Evolutionary conservation across 2,888 invertebrate genomes (phyloP).

Genomic region (Heteromyza rotundicornis): DNA sequence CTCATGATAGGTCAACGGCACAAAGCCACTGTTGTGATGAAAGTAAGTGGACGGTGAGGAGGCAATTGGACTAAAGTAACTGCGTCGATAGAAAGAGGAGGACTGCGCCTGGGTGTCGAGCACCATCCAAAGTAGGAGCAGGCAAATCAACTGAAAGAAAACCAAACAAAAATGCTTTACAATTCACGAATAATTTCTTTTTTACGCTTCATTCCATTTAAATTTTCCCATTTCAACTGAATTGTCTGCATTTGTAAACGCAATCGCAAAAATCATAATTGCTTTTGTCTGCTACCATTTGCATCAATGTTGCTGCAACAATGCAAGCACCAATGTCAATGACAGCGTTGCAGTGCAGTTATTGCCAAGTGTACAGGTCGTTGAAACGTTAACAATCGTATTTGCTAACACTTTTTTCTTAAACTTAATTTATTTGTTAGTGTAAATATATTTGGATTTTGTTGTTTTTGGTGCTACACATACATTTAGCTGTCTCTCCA

Average conservation of each 20-base stretch:
- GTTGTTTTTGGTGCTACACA: too few species aligned
- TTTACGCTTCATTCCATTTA: too few species aligned
- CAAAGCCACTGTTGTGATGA: slow-evolving; percentile 25
- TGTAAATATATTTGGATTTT: too few species aligned
- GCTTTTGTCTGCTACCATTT: background rate
- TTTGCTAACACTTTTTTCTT: too few species aligned
- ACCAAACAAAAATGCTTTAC: background rate
- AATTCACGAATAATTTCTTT: too few species aligned
- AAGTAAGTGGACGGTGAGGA: slow-evolving; percentile 41
- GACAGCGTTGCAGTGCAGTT: background rate
- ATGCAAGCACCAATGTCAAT: background rate
- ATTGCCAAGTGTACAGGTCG: background rate
- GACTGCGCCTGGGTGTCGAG: slow-evolving; percentile 27
- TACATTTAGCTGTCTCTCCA: too few species aligned
- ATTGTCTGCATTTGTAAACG: background rate
- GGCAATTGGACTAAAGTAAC: slow-evolving; percentile 42
- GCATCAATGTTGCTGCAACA: slow-evolving; percentile 11
- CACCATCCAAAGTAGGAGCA: slow-evolving; percentile 34
- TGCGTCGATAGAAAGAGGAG: slow-evolving; percentile 39
- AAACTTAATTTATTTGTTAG: too few species aligned
- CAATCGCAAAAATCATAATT: background rate
- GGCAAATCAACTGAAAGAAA: slow-evolving; percentile 34
- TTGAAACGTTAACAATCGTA: too few species aligned
- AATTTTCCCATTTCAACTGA: too few species aligned
- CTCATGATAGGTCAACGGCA: slow-evolving; percentile 37